Percentiles rank a stretch among this genome's conserved stretches.
Evolutionary conservation across 2,113 vertebrate genomes (phyloP).

Genomic region (Phalacrocorax pelagicus): DNA sequence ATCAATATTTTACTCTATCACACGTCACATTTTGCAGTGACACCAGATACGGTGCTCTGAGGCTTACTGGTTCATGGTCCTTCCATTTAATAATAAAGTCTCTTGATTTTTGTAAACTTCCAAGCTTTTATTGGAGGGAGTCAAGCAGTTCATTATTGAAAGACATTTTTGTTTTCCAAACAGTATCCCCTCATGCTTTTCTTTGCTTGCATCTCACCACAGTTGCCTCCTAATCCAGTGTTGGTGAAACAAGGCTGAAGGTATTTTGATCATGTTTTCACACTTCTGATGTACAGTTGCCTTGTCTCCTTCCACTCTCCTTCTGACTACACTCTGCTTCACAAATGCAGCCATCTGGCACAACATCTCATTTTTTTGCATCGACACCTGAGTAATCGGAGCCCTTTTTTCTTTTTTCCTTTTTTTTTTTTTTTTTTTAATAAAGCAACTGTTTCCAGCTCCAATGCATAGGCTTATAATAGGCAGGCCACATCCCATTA

Average conservation of each 20-base stretch:
- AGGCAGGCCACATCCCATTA: background rate
- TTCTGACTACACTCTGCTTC: slow-evolving; percentile 24
- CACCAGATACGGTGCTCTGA: background rate
- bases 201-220: slow-evolving; percentile 38
- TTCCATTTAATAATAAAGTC: background rate
- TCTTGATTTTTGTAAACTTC: background rate
- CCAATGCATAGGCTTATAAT: background rate
- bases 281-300: slow-evolving; percentile 41
- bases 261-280: slow-evolving; percentile 54
- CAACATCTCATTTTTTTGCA: slow-evolving; percentile 5
- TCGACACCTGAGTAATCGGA: slow-evolving; percentile 35
- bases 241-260: slow-evolving; percentile 52
- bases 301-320: slow-evolving; percentile 26
- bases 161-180: slow-evolving; percentile 34
- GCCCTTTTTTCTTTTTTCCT: background rate
- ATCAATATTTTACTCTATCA: background rate
- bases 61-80: background rate
- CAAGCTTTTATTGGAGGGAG: background rate
- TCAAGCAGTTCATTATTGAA: background rate
- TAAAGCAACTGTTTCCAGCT: background rate
- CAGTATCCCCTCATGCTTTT: background rate
- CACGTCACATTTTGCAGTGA: background rate
- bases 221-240: slow-evolving; percentile 35
- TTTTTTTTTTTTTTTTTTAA: background rate
- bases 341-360: slow-evolving; percentile 36